Percentiles rank a stretch among this genome's conserved stretches.
Evolutionary conservation across 2,888 invertebrate species (phyloP).

Genomic region (Tetanocera ferruginea): DNA sequence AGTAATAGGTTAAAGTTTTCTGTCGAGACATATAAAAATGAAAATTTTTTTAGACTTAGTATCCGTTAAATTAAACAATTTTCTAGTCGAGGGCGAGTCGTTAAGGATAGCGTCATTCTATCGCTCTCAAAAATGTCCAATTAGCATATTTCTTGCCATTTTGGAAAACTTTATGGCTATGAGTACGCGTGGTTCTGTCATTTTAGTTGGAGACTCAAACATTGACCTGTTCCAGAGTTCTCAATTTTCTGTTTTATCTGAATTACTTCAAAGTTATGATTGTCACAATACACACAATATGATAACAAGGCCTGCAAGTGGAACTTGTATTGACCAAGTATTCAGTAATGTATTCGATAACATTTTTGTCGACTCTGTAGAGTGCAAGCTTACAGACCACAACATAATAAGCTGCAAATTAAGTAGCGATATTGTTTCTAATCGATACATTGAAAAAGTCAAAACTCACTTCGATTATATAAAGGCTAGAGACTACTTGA

Average conservation of each 20-base stretch:
- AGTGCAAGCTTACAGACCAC: slow-evolving; percentile 23
- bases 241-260: not conserved
- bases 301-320: slow-evolving; percentile 7
- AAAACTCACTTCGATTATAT: not conserved
- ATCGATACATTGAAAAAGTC: not conserved
- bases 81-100: not conserved
- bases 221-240: slow-evolving; percentile 11
- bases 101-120: slow-evolving; percentile 15
- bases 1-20: not conserved
- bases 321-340: slow-evolving; percentile 26
- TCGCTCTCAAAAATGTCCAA: slow-evolving; percentile 19
- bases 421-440: not conserved
- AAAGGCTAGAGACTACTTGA: not conserved
- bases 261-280: not conserved
- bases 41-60: not conserved
- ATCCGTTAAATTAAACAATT: not conserved
- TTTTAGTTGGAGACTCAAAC: slow-evolving; percentile 29
- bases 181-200: not conserved
- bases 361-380: slow-evolving; percentile 10
- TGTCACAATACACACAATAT: slow-evolving; percentile 17
- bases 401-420: slow-evolving; percentile 26
- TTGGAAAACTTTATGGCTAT: not conserved
- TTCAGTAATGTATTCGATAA: too few species aligned
- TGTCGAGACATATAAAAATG: not conserved
- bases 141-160: not conserved